Evolutionary conservation across 64 coral and sea anemone genomes (phyloP), one percentile per base, ranked within the genome.

Genomic region (Montipora cactus): DNA sequence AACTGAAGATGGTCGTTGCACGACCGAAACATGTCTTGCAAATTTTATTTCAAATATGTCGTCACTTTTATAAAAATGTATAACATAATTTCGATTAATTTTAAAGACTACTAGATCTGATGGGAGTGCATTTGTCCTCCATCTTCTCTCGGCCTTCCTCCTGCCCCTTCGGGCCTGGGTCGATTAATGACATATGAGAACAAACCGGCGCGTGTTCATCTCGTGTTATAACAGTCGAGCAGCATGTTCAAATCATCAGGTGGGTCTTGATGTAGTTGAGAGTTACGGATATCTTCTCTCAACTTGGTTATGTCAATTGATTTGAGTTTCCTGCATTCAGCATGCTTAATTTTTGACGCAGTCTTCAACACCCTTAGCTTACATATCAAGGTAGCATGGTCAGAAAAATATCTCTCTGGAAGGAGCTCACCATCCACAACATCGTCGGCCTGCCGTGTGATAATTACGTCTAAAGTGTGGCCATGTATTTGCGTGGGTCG

Each of bases 391-490:
- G 75, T 5, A 55, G 49, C 49, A 78, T 89, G 87, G 75, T 87
- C 90, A 59, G 92, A 94, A 58, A 81, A 82, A 81, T 89, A 87
- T 81, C 84, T 89, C 77, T 91, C 93, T 9, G 79, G 76, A 79
- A 72, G 23, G 25, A 88, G 93, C 62, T 88, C 71, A 88, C 87
- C 75, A 45, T 88, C 87, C 70, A 88, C 70, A 88, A 75, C 76
- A 61, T 88, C 73, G 46, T 95, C 93, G 73, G 72, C 84, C 90
- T 90, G 93, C 64, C 88, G 93, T 86, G 80, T 83, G 10, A 92
- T 85, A 74, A 91, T 22, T 68, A 83, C 64, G 62, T 91, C 79
- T 73, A 83, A 67, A 12, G 78, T 91, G 53, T 91, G 90, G 47
- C 90, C 90, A 76, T 81, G 81, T 73, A 74, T 84, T n/a, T 92